Evolutionary conservation across 2,113 vertebrate species (phyloP), one percentile per base, ranked within the genome.

Genomic region (Corythoichthys haematopterus): DNA sequence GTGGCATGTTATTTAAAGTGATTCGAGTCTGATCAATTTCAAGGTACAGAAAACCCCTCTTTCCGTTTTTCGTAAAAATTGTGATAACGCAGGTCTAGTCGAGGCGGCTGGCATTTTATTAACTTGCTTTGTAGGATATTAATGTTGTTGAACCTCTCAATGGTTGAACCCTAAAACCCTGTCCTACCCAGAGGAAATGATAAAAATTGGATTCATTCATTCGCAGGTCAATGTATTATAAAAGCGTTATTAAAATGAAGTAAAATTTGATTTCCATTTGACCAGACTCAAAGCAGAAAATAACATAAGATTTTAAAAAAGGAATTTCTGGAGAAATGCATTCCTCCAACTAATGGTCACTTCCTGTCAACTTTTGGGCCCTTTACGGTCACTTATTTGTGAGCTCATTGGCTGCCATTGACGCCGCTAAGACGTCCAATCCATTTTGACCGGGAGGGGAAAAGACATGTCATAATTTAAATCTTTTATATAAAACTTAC

Each of bases 1-100:
- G 79, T 75, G 71, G 85, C 35, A 5, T 13, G 33, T 36, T 36
- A 36, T 36, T 57, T 13, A 57, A 12, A 14, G 3, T 2, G 55
- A 12, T 33, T 57, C 11, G 14, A 2, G 35, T 4, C 12, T 56
- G 28, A 56, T 56, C 12, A 14, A 56, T 57, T 57, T 57, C 33
- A 57, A 36, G 33, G 52, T 55, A 11, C 52, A 3, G 20, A 55
- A 20, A 55, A 33, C 1, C 9, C 11, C n/a, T 10, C 52, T 8
- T 33, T 33, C 52, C 28, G 28, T 3, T 10, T 20, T 10, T 55
- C 4, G 52, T 11, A 36, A 57, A 57, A 36, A 57, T 14, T 2
- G 33, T 57, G 33, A 36, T 20, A 57, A 57, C 5, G 2, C 4
- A 4, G 36, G 33, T 36, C 2, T 9, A 55, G 28, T 9, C 28